Conservation (phyloP, 2,888 invertebrate genomes). For the Escarpia spicata region DNA sequence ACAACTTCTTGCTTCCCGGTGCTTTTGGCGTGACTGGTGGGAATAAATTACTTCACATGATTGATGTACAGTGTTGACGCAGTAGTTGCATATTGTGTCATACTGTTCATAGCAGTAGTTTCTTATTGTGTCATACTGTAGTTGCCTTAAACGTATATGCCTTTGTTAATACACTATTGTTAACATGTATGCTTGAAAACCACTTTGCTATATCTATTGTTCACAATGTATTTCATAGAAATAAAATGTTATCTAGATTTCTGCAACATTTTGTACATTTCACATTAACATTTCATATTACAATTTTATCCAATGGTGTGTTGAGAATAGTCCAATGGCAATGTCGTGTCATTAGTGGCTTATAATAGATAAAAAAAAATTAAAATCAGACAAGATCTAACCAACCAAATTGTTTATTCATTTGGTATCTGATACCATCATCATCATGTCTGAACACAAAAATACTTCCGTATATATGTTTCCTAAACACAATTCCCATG, state of each 20-base stretch:
- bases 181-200: not conserved
- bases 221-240: not conserved
- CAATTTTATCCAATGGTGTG: no score
- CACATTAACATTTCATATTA: no score
- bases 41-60: not conserved
- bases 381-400: no score
- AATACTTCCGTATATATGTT: no score
- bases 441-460: no score
- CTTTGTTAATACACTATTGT: not conserved
- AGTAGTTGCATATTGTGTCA: not conserved
- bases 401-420: no score
- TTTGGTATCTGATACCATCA: no score
- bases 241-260: not conserved
- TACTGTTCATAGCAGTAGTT: not conserved
- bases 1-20: slow-evolving; percentile 48
- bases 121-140: not conserved
- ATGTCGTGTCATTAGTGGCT: no score
- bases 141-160: not conserved
- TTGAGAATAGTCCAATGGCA: no score
- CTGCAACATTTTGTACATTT: not conserved
- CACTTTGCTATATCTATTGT: not conserved
- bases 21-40: not conserved
- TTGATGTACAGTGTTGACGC: not conserved
- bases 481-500: no score
- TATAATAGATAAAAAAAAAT: no score